Conservation (phyloP, 2,797 vertebrate genomes). For the Cirrhinus mrigala region DNA sequence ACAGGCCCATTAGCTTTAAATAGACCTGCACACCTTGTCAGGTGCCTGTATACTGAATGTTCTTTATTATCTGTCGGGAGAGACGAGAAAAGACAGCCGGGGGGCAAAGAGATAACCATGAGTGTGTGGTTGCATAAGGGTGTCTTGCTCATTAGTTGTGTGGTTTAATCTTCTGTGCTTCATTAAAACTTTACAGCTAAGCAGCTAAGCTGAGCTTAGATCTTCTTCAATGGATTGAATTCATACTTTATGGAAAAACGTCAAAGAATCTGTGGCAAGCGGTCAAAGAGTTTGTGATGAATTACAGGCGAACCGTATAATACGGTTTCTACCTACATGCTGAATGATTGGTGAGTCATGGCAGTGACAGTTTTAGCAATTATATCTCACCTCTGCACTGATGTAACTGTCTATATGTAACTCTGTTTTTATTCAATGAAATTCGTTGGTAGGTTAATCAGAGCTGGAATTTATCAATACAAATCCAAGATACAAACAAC, state of each 20-base stretch:
- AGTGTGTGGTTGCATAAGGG: conserved; percentile 9
- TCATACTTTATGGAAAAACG: not conserved
- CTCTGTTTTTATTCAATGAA: not conserved
- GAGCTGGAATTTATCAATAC: not conserved
- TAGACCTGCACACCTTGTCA: conserved; percentile 48
- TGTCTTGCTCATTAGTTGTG: conserved; percentile 20
- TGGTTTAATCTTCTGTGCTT: conserved; percentile 25
- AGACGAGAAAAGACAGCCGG: conserved; percentile 20
- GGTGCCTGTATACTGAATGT: conserved; percentile 31
- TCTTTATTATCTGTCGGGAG: conserved; percentile 28
- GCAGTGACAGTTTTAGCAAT: conserved; percentile 3
- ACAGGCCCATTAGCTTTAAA: conserved; percentile 45
- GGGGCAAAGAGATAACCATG: conserved; percentile 15
- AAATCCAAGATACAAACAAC: too few species aligned
- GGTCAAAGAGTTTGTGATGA: conserved; percentile 3
- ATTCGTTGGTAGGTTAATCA: not conserved
- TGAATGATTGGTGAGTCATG: conserved; percentile 17
- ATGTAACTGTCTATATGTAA: not conserved
- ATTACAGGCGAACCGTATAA: not conserved
- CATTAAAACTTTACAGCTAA: conserved; percentile 25
- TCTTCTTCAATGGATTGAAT: conserved; percentile 20
- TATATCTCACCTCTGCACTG: conserved; percentile 11
- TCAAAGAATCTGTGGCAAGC: not conserved
- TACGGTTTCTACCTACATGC: conserved; percentile 6
- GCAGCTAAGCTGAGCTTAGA: conserved; percentile 21